Evolutionary conservation across 2,797 vertebrate genomes (phyloP).

Genomic region (Pangasius mekongensis): DNA sequence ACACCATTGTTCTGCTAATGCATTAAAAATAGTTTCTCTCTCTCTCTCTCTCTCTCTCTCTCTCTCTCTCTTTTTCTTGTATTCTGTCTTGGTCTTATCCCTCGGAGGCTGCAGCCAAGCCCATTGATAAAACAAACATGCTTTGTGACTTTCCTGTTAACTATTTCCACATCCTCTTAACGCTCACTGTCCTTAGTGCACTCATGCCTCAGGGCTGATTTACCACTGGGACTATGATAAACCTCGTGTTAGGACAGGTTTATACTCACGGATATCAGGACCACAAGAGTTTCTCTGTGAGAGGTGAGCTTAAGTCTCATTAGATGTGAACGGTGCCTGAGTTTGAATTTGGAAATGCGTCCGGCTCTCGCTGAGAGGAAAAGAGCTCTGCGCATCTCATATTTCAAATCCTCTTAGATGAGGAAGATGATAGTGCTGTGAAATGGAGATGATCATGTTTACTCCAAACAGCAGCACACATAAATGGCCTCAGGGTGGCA

Average conservation of each 20-base stretch:
- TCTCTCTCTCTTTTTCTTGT: slow-evolving; percentile 21
- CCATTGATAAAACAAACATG: slow-evolving; percentile 61
- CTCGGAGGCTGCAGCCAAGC: slow-evolving; percentile 25
- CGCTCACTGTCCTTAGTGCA: slow-evolving; percentile 7
- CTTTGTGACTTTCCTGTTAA: slow-evolving; percentile 61
- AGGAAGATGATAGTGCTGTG: slow-evolving; percentile 60
- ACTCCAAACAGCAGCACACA: slow-evolving; percentile 63
- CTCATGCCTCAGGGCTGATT: slow-evolving; percentile 38
- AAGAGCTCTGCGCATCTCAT: slow-evolving; percentile 34
- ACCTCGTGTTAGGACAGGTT: slow-evolving; percentile 27
- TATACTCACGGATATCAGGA: slow-evolving; percentile 38
- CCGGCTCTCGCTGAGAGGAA: slow-evolving; percentile 67
- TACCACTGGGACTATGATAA: slow-evolving; percentile 17
- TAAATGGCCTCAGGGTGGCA: slow-evolving; percentile 41
- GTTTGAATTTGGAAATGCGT: slow-evolving; percentile 51
- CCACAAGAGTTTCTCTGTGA: slow-evolving; percentile 37
- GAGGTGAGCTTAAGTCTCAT: slow-evolving; percentile 45
- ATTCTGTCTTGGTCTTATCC: slow-evolving; percentile 32
- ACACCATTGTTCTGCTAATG: slow-evolving; percentile 52
- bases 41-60: slow-evolving; percentile 30
- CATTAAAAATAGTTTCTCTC: slow-evolving; percentile 13
- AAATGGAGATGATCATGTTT: slow-evolving; percentile 69
- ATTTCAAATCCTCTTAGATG: slow-evolving; percentile 60
- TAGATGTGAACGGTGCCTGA: slow-evolving; percentile 45
- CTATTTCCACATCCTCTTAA: slow-evolving; percentile 61